Conservation (phyloP, 2,888 invertebrate species). For the Hydroisotoma schaefferi region DNA sequence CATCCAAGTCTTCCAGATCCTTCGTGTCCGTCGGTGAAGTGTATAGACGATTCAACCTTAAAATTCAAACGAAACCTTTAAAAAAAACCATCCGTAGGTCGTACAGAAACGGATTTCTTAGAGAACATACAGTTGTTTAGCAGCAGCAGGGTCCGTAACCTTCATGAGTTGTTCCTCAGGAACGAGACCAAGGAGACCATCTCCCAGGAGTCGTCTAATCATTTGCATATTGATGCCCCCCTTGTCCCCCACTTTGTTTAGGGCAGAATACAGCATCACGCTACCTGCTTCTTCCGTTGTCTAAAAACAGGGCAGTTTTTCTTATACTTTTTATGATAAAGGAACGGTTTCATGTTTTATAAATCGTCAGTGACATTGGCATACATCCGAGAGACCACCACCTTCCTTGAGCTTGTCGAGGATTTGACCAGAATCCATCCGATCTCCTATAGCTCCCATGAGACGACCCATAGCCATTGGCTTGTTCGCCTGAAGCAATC, state of each 20-base stretch:
- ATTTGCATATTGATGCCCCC: slow-evolving; percentile 32
- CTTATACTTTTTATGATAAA: too few species aligned
- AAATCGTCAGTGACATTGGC: neutral
- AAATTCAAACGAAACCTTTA: too few species aligned
- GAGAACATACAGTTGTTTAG: slow-evolving; percentile 29
- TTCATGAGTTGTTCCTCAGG: slow-evolving; percentile 47
- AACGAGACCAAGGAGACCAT: slow-evolving; percentile 37
- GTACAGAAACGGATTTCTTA: too few species aligned
- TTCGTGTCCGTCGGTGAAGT: slow-evolving; percentile 10
- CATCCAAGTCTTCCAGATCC: slow-evolving; percentile 42
- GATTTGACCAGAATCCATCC: slow-evolving; percentile 36
- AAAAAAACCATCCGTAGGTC: too few species aligned
- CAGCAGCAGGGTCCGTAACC: slow-evolving; percentile 38
- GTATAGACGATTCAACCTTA: slow-evolving; percentile 24
- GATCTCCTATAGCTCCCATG: slow-evolving; percentile 39
- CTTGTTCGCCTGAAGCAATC: slow-evolving; percentile 38
- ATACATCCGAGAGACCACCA: slow-evolving; percentile 33
- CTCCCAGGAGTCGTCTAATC: slow-evolving; percentile 26
- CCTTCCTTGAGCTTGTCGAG: slow-evolving; percentile 38
- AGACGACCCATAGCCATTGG: slow-evolving; percentile 44
- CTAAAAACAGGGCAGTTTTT: slow-evolving; percentile 9
- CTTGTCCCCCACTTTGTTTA: slow-evolving; percentile 41
- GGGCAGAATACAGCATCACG: slow-evolving; percentile 41
- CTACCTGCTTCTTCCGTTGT: slow-evolving; percentile 39
- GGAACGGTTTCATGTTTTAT: neutral